Base-by-base conservation (phyloP, 2,888 invertebrate genomes). In the Ornithoptera priamus region DNA sequence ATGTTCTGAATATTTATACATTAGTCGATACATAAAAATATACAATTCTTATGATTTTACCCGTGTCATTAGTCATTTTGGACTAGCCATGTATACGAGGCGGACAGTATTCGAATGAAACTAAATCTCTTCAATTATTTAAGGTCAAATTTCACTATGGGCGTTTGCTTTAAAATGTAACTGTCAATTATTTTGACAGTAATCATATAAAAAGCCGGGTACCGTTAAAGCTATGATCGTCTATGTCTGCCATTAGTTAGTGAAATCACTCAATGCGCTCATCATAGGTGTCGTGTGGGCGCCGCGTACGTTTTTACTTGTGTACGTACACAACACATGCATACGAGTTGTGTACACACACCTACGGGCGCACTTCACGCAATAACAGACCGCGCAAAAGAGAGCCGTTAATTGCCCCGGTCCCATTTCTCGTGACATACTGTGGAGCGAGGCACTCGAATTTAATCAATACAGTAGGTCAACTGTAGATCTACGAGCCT, bases 331-430 rank as follows among this genome's bases (percentile, higher is more conserved):
- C 39, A 39, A 10, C 39, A 39, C 39, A 39, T 39, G 10, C 39
- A 39, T 10, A 39, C 8, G 39, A 8, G 39, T 39, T 7, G 39
- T 39, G 59, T 60, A 64, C 61, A 39, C 46, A 39, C 50, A 59
- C 42, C 8, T 22, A 50, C 50, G 1, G 36, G 57, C 53, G 65
- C 62, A 39, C 22, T 10, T 63, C 63, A 63, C 50, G 53, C 57
- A 56, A 56, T 62, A 61, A 42, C 58, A 57, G 61, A 36, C 42
- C 46, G 58, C 22, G 63, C 77, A 75, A 78, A 80, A 81, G 78
- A 79, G 78, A 76, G 71, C 81, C 83, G 85, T 83, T 85, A 81
- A 82, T 82, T 84, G 84, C 74, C 81, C 81, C 77, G 78, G 71
- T 83, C 80, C 75, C 75, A 39, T 61, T 69, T 57, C 22, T 56